Conservation (phyloP, 2,797 vertebrate species). For the Diplodus puntazzo region DNA sequence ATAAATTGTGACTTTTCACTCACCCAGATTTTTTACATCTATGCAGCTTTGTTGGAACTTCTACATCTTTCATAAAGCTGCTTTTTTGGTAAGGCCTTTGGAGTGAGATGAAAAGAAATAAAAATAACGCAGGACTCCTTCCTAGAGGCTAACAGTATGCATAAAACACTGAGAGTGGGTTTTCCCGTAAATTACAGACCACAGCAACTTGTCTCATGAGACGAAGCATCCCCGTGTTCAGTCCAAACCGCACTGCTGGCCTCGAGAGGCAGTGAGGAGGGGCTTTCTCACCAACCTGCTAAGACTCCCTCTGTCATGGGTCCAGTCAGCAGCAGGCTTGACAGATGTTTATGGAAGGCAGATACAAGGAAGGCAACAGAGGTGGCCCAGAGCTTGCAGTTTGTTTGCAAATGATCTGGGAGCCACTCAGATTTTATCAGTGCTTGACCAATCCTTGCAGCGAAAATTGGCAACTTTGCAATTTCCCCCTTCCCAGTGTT, state of each 20-base stretch:
- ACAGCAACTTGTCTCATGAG: slow-evolving; percentile 64
- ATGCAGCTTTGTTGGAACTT: slow-evolving; percentile 35
- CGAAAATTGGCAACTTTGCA: too few relatives aligned
- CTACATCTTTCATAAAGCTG: slow-evolving; percentile 24
- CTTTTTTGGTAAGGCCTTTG: slow-evolving; percentile 48
- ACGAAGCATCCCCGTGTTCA: slow-evolving; percentile 51
- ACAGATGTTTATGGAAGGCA: slow-evolving; percentile 29
- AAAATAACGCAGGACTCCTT: slow-evolving; percentile 54
- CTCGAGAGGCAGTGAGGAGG: slow-evolving; percentile 47
- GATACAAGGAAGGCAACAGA: slow-evolving; percentile 23
- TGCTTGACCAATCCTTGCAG: not conserved
- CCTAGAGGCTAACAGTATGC: slow-evolving; percentile 10
- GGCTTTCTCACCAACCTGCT: slow-evolving; percentile 66
- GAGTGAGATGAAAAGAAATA: slow-evolving; percentile 52
- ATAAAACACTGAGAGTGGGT: slow-evolving; percentile 39
- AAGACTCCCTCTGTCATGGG: slow-evolving; percentile 56
- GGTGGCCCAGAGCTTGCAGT: not conserved
- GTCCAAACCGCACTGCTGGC: slow-evolving; percentile 63
- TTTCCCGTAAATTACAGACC: slow-evolving; percentile 62
- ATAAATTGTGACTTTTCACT: slow-evolving; percentile 40
- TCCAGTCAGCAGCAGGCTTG: slow-evolving; percentile 52
- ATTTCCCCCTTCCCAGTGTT: not conserved
- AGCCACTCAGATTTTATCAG: slow-evolving; percentile 2
- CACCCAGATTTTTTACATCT: slow-evolving; percentile 12
- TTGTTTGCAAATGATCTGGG: not conserved